Evolutionary conservation across 2,888 invertebrate species (phyloP), one percentile per base, ranked within the genome.

Genomic region (Malacosoma neustria): DNA sequence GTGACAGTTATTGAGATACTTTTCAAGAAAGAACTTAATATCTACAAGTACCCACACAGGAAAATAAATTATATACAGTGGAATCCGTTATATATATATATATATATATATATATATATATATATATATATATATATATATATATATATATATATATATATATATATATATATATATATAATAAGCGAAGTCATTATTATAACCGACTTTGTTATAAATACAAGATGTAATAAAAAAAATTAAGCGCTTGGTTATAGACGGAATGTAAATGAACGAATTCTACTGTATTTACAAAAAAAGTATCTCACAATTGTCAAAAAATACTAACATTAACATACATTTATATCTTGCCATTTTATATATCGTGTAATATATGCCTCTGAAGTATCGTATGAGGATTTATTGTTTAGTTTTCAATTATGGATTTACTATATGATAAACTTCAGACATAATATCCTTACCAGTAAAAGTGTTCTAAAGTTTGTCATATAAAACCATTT

Each of bases 321-420:
- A 22, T 22, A 37, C 33, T 37, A 35, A 31, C 30, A 56, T 55
- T 52, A 45, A 43, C 47, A 51, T 48, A 51, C 40, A 46, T 53
- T 38, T 33, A 39, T 43, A 46, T 75, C 74, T 75, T 75, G 74
- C 74, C 74, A 68, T 58, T 57, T 51, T 53, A 45, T 57, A 53
- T 48, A 44, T 38, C 5, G 9, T 22, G 22, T 22, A 3, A 22
- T 22, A 22, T 7, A 43, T 46, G 55, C 57, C 57, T 57, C 61
- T 58, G 5, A 22, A 22, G 22, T 5, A 22, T 4, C 35, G 11
- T 35, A 37, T 39, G 37, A 33, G 37, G 35, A 40, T 32, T 6
- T 5, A 37, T 34, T n/a, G 36, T 22, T 9, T 22, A 22, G 4
- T 7, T 22, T 22, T 22, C 6, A 22, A 22, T 22, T 5, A 22